phyloP scores from a whole-genome alignment of 1,140 invertebrate genomes.

The Nasonia vitripennis region DNA sequence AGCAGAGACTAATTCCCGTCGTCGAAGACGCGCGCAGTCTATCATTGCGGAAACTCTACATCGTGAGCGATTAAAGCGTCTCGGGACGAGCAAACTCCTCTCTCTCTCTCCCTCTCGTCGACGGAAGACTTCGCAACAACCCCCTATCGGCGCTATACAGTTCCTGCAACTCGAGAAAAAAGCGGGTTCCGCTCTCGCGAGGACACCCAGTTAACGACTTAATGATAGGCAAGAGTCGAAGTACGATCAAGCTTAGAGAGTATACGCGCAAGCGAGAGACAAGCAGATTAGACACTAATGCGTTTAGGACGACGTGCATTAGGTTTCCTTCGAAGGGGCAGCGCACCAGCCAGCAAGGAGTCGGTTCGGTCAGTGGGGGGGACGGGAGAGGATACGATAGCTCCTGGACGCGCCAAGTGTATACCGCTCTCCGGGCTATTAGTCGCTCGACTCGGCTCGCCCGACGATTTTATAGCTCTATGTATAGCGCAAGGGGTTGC shows the following conservation, averaged over 20 bases:
- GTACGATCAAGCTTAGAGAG: conserved; percentile 52
- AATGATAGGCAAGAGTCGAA: conserved; percentile 55
- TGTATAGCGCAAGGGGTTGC: background rate
- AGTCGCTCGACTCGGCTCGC: background rate
- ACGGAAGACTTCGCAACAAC: background rate
- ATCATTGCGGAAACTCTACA: background rate
- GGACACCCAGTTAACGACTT: conserved; percentile 62
- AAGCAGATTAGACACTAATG: conserved; percentile 64
- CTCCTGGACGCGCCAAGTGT: conserved; percentile 3
- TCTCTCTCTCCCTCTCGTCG: background rate
- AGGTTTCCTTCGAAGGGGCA: conserved; percentile 43
- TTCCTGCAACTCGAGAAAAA: conserved; percentile 27
- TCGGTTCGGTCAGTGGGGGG: background rate
- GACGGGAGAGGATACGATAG: conserved; percentile 20
- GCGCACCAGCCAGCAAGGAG: conserved; percentile 9
- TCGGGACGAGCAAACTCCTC: background rate
- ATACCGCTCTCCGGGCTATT: conserved; percentile 14
- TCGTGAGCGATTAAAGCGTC: background rate
- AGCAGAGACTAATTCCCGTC: background rate
- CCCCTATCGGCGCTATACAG: background rate
- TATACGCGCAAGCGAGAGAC: conserved; percentile 53
- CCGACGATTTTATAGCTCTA: background rate
- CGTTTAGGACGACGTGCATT: conserved; percentile 58
- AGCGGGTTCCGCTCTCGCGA: conserved; percentile 46
- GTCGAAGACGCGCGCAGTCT: background rate